Evolutionary conservation across 1,140 invertebrate species (phyloP), one percentile per base, ranked within the genome.

Genomic region (Lutraria rhynchaena): DNA sequence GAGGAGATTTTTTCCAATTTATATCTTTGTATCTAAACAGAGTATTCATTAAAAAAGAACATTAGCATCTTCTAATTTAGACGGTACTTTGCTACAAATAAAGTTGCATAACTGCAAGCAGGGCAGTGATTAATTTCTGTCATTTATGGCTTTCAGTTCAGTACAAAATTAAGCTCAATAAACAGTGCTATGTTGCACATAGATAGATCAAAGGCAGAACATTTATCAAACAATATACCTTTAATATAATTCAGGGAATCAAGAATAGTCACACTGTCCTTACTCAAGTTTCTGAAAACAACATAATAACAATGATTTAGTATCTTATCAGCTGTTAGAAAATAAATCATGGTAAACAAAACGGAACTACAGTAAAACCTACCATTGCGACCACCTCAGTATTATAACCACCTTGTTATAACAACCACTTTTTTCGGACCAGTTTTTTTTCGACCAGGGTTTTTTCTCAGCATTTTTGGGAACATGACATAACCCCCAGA

Each of bases 191-290:
- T n/a, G 24, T 4, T 3, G 24, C 17, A 7, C 51, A 53, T 53
- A 24, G 19, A 53, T 53, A 53, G 19, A 53, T 53, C 24, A 53
- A n/a, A 44, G 33, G 29, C 22, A n/a, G 33, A 29, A 51, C 37
- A n/a, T 27, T 27, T 69, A 46, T 7, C 44, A 15, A 2, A 46
- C 35, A 58, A 82, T 71, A 81, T 85, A 95, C 96, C 97, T 95
- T 99, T 99, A n/a, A 99, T 99, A 90, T 99, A 99, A 93, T 99
- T 99, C 71, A 95, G 94, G 1, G 96, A 96, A 93, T 99, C 98
- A 57, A 99, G 93, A 84, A 99, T 98, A 9, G 99, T 95, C 61
- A 99, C 93, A 92, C 95, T 95, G n/a, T 96, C 95, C 87, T 95
- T 95, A 60, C 94, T 95, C n/a, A 91, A 57, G 29, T 84, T 55